These are phyloP conservation scores for Cryptus viduatorius DNA, from an alignment of 2,888 invertebrate species.

Conservation along the genomic window DNA sequence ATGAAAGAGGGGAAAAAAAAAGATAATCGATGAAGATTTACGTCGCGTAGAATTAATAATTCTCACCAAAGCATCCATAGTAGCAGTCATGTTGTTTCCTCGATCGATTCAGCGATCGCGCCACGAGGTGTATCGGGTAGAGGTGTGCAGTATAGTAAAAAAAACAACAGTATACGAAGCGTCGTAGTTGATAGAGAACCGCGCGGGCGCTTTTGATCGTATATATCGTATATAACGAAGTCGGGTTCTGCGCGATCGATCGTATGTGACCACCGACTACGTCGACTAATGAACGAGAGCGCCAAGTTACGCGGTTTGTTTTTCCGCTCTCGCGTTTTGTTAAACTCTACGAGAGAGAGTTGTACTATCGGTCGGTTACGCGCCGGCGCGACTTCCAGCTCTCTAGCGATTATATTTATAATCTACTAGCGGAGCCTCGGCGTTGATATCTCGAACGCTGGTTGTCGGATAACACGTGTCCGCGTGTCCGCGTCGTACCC, in stretches of 20 bases:
- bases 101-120: slow-evolving; percentile 6
- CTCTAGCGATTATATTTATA: slow-evolving; percentile 53
- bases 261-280: slow-evolving; percentile 27
- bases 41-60: not conserved
- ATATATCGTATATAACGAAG: slow-evolving; percentile 3
- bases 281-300: slow-evolving; percentile 22
- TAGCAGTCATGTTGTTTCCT: slow-evolving; percentile 51
- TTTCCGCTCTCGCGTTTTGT: slow-evolving; percentile 29
- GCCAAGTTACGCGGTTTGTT: slow-evolving; percentile 31
- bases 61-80: slow-evolving; percentile 66
- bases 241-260: slow-evolving; percentile 31
- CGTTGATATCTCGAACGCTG: slow-evolving; percentile 18
- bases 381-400: slow-evolving; percentile 53
- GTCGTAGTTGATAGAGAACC: not conserved
- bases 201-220: not conserved
- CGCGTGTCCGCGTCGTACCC: not conserved
- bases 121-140: slow-evolving; percentile 10
- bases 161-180: not conserved
- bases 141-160: slow-evolving; percentile 4
- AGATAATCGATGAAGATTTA: not conserved
- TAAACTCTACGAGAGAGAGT: slow-evolving; percentile 7
- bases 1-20: not conserved
- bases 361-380: slow-evolving; percentile 14
- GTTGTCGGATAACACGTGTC: slow-evolving; percentile 13
- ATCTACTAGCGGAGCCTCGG: slow-evolving; percentile 20